Evolutionary conservation across 2,113 vertebrate species (phyloP).

Genomic region (Xiphophorus couchianus): DNA sequence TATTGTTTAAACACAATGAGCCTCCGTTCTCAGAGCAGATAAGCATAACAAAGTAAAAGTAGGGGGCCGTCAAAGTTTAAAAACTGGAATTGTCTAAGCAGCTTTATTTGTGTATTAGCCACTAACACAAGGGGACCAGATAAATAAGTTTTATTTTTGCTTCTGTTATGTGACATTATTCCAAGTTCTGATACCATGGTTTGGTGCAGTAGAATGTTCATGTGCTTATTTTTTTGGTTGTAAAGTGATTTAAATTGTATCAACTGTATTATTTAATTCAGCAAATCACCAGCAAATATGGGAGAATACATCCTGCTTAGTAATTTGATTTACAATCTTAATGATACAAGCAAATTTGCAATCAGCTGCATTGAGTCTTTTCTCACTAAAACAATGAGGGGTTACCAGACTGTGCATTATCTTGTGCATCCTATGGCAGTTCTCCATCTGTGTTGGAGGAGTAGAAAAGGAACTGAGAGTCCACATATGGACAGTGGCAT

Average conservation of each 20-base stretch:
- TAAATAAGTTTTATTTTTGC: constrained; percentile 65
- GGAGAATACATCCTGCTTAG: constrained; percentile 61
- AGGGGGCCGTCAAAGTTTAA: constrained; percentile 78
- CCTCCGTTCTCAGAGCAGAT: constrained; percentile 74
- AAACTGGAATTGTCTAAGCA: constrained; percentile 74
- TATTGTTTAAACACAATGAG: constrained; percentile 75
- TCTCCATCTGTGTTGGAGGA: constrained; percentile 29
- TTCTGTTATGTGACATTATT: constrained; percentile 43
- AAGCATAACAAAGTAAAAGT: constrained; percentile 82
- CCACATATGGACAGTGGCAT: constrained; percentile 85
- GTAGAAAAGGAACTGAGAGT: constrained; percentile 68
- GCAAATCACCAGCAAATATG: constrained; percentile 68
- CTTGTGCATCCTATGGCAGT: constrained; percentile 71
- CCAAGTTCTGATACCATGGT: background rate
- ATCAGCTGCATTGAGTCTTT: constrained; percentile 49
- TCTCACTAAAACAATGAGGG: constrained; percentile 56
- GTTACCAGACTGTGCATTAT: constrained; percentile 49
- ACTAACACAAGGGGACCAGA: constrained; percentile 43
- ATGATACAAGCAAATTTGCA: constrained; percentile 49
- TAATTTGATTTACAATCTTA: constrained; percentile 65
- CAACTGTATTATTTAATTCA: constrained; percentile 48
- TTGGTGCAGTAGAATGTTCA: background rate
- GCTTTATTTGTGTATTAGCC: constrained; percentile 75
- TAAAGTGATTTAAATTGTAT: constrained; percentile 29
- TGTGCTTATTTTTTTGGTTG: constrained; percentile 12